Percentiles rank a stretch among this genome's conserved stretches.
Conservation (phyloP, 2,888 invertebrate species). For the Patella ulyssiponensis region DNA sequence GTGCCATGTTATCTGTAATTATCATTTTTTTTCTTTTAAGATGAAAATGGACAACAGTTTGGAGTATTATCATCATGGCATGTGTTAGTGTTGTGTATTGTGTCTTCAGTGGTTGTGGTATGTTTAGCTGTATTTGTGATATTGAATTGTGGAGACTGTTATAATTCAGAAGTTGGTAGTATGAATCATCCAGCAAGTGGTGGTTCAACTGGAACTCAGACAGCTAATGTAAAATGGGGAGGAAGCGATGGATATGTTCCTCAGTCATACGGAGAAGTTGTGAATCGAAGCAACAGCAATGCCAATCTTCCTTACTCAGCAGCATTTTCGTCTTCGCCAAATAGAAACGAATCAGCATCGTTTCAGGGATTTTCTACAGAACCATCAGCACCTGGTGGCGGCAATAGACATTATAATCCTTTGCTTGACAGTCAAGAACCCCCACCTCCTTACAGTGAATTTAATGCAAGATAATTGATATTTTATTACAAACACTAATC, state of each 20-base stretch:
- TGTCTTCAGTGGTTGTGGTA: neutral
- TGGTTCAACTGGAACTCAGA: neutral
- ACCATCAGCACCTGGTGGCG: neutral
- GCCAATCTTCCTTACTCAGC: conserved; percentile 25
- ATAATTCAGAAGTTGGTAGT: conserved; percentile 36
- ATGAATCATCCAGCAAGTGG: conserved; percentile 31
- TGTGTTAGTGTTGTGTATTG: neutral
- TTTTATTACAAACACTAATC: no score
- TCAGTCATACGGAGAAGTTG: neutral
- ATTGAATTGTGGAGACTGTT: conserved; percentile 35
- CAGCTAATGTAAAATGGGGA: conserved; percentile 28
- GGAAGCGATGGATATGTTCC: conserved; percentile 19
- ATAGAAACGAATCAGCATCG: conserved; percentile 20
- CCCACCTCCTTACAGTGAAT: conserved; percentile 22
- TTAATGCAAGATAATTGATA: neutral
- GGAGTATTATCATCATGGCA: neutral
- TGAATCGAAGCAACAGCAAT: neutral
- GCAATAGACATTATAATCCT: conserved; percentile 10
- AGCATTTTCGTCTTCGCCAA: conserved; percentile 13
- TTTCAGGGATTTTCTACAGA: conserved; percentile 26
- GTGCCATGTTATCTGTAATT: no score
- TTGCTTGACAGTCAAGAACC: conserved; percentile 14
- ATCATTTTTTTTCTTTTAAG: no score
- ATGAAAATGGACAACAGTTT: no score
- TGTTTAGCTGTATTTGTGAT: conserved; percentile 18